These are phyloP conservation scores for Ganaspis sp. DNA, from an alignment of 1,140 invertebrate species.

Conservation along the genomic window DNA sequence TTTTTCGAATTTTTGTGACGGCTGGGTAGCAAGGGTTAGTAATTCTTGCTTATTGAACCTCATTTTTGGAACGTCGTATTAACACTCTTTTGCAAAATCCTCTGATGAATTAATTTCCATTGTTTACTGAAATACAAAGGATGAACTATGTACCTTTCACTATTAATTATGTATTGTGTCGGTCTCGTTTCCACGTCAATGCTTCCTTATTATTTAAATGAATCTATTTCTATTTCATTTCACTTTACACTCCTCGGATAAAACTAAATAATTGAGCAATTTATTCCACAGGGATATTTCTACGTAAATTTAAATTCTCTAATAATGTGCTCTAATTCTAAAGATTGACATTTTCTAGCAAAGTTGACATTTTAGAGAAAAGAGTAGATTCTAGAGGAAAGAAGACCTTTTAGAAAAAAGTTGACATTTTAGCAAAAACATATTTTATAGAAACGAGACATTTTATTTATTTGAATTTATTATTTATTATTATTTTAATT, in stretches of 20 bases:
- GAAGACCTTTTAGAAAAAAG: too few species aligned
- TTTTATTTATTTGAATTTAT: too few species aligned
- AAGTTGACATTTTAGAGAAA: too few species aligned
- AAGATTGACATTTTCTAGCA: too few species aligned
- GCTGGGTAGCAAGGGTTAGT: constrained; percentile 88
- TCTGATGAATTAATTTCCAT: constrained; percentile 12
- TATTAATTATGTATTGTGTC: constrained; percentile 2
- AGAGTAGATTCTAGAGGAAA: too few species aligned
- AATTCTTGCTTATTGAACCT: constrained; percentile 94
- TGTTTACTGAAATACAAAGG: constrained; percentile 34
- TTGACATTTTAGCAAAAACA: too few species aligned
- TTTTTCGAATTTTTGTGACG: constrained; percentile 92
- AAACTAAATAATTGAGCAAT: neutral
- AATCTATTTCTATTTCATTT: neutral
- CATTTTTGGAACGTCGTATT: constrained; percentile 78
- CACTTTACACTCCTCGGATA: neutral
- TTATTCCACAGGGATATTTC: neutral
- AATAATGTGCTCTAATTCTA: too few species aligned
- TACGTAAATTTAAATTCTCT: too few species aligned
- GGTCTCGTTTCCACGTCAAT: neutral
- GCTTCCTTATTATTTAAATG: neutral
- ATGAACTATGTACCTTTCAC: constrained; percentile 31
- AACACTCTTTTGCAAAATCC: constrained; percentile 38
- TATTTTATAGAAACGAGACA: too few species aligned
- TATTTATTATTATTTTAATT: too few species aligned